Base-by-base conservation (phyloP, 1,140 invertebrate genomes). In the Philotrypesis tridentata region DNA sequence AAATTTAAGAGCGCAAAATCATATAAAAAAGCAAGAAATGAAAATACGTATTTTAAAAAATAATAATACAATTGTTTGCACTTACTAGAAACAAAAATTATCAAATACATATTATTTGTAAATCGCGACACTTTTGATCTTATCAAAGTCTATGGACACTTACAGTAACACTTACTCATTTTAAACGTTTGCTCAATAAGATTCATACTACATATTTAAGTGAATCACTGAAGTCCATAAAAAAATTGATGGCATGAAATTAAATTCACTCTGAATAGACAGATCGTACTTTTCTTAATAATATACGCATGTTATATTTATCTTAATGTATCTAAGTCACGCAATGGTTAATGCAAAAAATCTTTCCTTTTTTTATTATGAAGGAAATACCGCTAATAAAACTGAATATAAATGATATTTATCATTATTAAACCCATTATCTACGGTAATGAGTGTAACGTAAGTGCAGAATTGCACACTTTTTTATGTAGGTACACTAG, bases 71-170 rank as follows among this genome's bases (percentile, higher is more conserved):
- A 76, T 17, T n/a, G 17, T 73, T 73, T 73, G 29, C 27, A 70
- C 29, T 70, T 43, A 23, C 0, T 25, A 9, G 40, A 17, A 80
- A 80, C 17, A 73, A 60, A 72, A 81, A 74, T 80, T 48, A 73
- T 60, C 27, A 77, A 78, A 78, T 73, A 73, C 21, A 67, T 17
- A 48, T 78, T 72, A 76, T 78, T 82, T 78, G 67, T 82, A 73
- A 78, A 73, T 78, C 70, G 68, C 75, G 81, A 78, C 74, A 78
- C 68, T 82, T 82, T 82, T 73, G 48, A 82, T 78, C 40, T 23
- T 82, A 82, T n/a, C 31, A 71, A 82, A 76, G 23, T 71, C n/a
- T 78, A 82, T 82, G 37, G 70, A 78, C 75, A 82, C 70, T 82
- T 82, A 78, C 55, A 78, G 21, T 73, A 78, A 82, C 81, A 78